Evolutionary conservation across 2,888 invertebrate genomes (phyloP).

Genomic region (Pasiphila rectangulata): DNA sequence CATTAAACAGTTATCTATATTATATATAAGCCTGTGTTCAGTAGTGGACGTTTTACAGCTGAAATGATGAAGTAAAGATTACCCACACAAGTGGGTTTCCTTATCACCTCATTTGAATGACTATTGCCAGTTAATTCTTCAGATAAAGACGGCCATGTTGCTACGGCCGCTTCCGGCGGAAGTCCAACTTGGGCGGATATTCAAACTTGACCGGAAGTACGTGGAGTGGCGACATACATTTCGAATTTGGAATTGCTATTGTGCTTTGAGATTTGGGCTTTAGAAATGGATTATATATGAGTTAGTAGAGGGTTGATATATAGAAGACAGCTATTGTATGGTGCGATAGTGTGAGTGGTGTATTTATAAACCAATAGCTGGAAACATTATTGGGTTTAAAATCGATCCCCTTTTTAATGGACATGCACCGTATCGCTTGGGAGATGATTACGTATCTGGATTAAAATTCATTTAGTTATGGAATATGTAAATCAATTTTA

Average conservation of each 20-base stretch:
- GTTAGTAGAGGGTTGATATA: conserved; percentile 2
- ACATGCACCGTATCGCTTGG: no score
- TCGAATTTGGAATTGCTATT: conserved; percentile 72
- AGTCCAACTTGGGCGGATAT: conserved; percentile 77
- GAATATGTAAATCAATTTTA: no score
- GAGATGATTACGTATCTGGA: no score
- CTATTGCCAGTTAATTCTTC: conserved; percentile 76
- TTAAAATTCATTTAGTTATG: no score
- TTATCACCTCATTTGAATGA: conserved; percentile 66
- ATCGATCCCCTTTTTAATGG: no score
- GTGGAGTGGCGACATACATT: conserved; percentile 78
- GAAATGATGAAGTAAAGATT: no score
- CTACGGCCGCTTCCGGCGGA: conserved; percentile 73
- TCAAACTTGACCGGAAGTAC: conserved; percentile 78
- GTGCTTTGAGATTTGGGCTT: conserved; percentile 38
- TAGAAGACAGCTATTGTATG: background rate
- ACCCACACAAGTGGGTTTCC: conserved; percentile 14
- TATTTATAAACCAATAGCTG: no score
- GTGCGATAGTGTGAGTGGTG: no score
- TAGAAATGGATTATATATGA: conserved; percentile 11
- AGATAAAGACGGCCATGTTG: conserved; percentile 78
- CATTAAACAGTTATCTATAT: no score
- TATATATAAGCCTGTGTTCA: no score
- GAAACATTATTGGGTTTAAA: no score
- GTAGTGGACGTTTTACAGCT: no score